Base-by-base conservation (phyloP, 2,797 vertebrate genomes). In the Hypotaenidia philippensis region DNA sequence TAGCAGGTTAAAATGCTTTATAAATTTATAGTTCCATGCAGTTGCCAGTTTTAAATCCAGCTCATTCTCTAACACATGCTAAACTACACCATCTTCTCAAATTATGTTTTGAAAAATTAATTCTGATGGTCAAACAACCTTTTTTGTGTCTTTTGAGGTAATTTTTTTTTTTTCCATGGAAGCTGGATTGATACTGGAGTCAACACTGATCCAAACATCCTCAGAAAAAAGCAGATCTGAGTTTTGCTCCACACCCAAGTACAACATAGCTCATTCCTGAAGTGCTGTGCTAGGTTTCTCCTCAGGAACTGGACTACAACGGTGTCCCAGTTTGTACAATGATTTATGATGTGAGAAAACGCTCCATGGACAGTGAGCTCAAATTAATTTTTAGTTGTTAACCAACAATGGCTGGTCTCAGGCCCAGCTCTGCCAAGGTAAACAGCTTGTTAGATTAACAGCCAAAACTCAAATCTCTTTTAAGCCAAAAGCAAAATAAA, bases 381-480 rank as follows among this genome's bases (percentile, higher is more conserved):
- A 83, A 70, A 64, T 32, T 72, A 6, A 72, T 83, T 87, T 59
- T 59, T 60, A 61, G 80, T 56, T 87, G 65, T 79, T 89, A 91
- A 78, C 40, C 71, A 89, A 75, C 84, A 77, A 90, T 93, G 53
- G 32, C 59, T 89, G 71, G 41, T 89, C 81, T 66, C 45, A n/a
- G 27, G 70, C 55, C 53, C 52, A 66, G 47, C 68, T 76, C 89
- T 96, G 94, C 94, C 94, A 96, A 92, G 63, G 90, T 93, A 94
- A 94, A 89, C 93, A 95, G 96, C 87, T 92, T 93, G 89, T 38
- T 91, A 32, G 11, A 38, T 81, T 88, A 83, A 92, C 85, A 86
- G 95, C 87, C 92, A 93, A 91, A 92, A 89, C 9, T 36, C 44
- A 71, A 77, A 87, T 60, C 55, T 40, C 16, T 76, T 78, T 78